Evolutionary conservation across 2,888 invertebrate species (phyloP).

Genomic region (Branchellion lobata): DNA sequence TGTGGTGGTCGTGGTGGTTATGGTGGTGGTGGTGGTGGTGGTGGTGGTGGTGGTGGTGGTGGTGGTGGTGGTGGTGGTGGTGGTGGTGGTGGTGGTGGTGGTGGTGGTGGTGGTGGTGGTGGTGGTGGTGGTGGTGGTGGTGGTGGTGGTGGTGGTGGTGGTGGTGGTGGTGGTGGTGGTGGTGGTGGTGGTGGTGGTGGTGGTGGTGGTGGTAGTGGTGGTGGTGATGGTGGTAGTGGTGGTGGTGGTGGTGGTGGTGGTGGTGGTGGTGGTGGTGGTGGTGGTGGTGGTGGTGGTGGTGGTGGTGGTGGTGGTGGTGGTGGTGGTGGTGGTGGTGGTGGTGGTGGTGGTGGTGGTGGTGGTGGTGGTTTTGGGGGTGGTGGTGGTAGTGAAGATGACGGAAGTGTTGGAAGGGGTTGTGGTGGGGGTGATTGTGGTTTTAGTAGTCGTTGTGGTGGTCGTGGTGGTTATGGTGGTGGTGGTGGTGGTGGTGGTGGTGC

Average conservation of each 20-base stretch:
- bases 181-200: not conserved
- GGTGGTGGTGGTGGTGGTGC: not conserved
- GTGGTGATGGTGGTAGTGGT: conserved; percentile 19
- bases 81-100: conserved; percentile 36
- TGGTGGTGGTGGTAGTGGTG: not conserved
- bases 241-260: not conserved
- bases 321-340: conserved; percentile 35
- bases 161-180: not conserved
- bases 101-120: conserved; percentile 42
- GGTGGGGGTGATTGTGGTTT: too few relatives aligned
- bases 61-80: conserved; percentile 24
- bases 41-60: conserved; percentile 15
- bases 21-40: conserved; percentile 26
- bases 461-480: too few relatives aligned
- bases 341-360: conserved; percentile 4
- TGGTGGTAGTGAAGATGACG: too few relatives aligned
- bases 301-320: conserved; percentile 37
- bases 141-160: conserved; percentile 33
- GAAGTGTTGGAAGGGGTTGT: too few relatives aligned
- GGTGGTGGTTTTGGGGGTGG: too few relatives aligned
- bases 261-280: conserved; percentile 36
- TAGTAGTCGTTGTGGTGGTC: too few relatives aligned
- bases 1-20: too few relatives aligned
- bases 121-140: conserved; percentile 35
- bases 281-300: conserved; percentile 41